Conservation (phyloP, 2,888 invertebrate species). For the Apamea monoglypha region DNA sequence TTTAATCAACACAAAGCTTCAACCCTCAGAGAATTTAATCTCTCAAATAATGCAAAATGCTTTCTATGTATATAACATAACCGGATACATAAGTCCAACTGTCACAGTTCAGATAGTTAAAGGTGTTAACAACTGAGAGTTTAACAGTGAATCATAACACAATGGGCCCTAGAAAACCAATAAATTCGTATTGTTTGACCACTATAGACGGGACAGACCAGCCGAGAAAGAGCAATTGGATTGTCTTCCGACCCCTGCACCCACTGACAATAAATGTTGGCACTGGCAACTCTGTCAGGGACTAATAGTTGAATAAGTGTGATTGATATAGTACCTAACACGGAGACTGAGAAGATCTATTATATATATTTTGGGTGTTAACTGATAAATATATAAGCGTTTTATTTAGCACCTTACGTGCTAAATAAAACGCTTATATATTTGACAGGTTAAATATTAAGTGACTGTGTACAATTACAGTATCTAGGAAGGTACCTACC, state of each 20-base stretch:
- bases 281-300: constrained; percentile 40
- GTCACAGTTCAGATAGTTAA: constrained; percentile 29
- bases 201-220: constrained; percentile 51
- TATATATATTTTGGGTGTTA: background rate
- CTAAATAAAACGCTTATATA: background rate
- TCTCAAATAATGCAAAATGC: background rate
- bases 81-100: background rate
- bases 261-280: constrained; percentile 57
- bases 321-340: constrained; percentile 5
- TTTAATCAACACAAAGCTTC: background rate
- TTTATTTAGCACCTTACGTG: too few species aligned
- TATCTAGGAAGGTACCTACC: background rate
- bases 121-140: constrained; percentile 41
- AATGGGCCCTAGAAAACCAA: constrained; percentile 55
- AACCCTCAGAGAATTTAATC: background rate
- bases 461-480: background rate
- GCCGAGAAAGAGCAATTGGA: constrained; percentile 65
- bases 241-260: constrained; percentile 60
- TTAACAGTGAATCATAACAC: constrained; percentile 54
- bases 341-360: background rate
- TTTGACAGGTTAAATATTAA: too few species aligned
- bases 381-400: too few species aligned
- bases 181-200: constrained; percentile 63
- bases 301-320: constrained; percentile 52
- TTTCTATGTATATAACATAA: background rate